Evolutionary conservation across 2,888 invertebrate genomes (phyloP), one percentile per base, ranked within the genome.

Genomic region (Synergus gifuensis): DNA sequence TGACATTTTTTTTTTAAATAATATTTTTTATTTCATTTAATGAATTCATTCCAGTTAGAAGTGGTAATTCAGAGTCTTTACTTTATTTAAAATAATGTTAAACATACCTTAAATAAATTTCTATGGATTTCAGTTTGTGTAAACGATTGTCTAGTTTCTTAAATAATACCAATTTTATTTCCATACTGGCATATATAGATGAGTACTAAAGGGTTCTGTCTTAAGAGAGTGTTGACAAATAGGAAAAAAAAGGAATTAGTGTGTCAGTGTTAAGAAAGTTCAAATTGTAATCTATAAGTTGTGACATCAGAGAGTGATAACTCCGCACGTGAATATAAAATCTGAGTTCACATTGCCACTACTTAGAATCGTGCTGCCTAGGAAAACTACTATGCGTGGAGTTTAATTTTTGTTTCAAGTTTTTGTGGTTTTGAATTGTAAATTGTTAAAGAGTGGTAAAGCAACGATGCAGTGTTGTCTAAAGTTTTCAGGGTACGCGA

Each of bases 281-380:
- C 90, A 90, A 85, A 63, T 80, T 83, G 83, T 89, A 90, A 91
- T 91, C 90, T 83, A 76, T 81, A 76, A 85, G 83, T 89, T 87
- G 84, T 89, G 90, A 88, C 88, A 89, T 88, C 87, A 86, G 69
- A 73, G 64, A 79, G 69, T 76, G 86, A 88, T 88, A 87, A 80
- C 81, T 78, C 79, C 36, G 80, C 83, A 86, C 87, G 81, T 86
- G 83, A 86, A 85, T 90, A 91, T 91, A 84, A 84, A 82, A 81
- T 79, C 82, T 80, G 76, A 73, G 60, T 67, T 77, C 77, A 81
- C 66, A 79, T 82, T 84, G 28, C 64, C 7, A 73, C n/a, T 54
- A n/a, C 28, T 69, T 40, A 40, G 11, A n/a, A 42, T 73, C 49
- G 4, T 54, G 36, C 28, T 40, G 36, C 49, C 49, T n/a, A 28